A percentile compares a stretch with the other conserved stretches of the same genome.
phyloP scores from a whole-genome alignment of 2,797 vertebrate genomes.

The Helarctos malayanus region DNA sequence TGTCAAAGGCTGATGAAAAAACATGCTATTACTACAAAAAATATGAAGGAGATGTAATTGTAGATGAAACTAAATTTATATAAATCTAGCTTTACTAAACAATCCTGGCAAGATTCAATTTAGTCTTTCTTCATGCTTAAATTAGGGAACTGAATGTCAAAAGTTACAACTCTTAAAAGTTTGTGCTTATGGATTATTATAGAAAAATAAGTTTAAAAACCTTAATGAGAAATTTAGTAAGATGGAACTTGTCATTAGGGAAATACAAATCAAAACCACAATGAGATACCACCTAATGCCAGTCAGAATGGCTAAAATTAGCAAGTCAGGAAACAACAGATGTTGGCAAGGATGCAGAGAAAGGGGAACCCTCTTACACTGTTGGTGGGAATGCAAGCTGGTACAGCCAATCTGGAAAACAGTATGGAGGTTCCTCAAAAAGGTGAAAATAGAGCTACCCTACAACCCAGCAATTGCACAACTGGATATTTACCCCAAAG shows the following conservation, averaged over 20 bases:
- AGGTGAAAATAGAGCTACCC: no score
- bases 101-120: conserved; percentile 60
- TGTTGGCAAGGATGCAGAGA: no score
- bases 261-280: background rate
- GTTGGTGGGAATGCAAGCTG: no score
- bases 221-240: conserved; percentile 15
- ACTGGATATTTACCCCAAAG: no score
- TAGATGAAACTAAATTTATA: conserved; percentile 66
- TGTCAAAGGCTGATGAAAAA: conserved; percentile 73
- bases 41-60: conserved; percentile 38
- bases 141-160: conserved; percentile 6
- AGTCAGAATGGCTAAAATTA: background rate
- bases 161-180: background rate
- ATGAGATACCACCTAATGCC: background rate
- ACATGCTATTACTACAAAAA: conserved; percentile 74
- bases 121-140: conserved; percentile 51
- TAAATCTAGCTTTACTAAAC: conserved; percentile 28
- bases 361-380: no score
- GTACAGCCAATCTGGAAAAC: no score
- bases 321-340: no score
- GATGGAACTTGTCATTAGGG: background rate
- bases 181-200: background rate
- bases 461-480: no score
- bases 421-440: no score
- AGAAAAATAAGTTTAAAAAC: background rate